These are phyloP conservation scores for Anthoptus insignis DNA, from an alignment of 2,888 invertebrate species.

Conservation along the genomic window DNA sequence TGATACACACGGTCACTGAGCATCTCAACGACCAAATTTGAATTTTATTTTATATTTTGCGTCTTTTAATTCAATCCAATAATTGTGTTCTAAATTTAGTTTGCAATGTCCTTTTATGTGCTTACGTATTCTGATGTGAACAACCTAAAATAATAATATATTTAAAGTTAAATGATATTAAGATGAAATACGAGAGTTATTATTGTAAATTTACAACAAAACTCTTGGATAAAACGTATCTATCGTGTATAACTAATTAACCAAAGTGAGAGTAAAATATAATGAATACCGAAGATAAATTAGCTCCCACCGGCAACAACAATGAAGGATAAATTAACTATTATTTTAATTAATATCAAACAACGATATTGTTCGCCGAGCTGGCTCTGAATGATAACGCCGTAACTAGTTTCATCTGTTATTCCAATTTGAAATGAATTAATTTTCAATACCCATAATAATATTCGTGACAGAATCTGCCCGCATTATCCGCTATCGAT, in stretches of 20 bases:
- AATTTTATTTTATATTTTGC: no score
- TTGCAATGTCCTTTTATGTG: no score
- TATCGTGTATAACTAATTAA: slow-evolving; percentile 5
- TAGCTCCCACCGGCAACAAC: slow-evolving; percentile 21
- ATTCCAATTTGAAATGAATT: slow-evolving; percentile 1
- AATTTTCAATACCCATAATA: slow-evolving; percentile 2
- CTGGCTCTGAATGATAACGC: slow-evolving; percentile 15
- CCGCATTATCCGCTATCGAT: slow-evolving; percentile 3
- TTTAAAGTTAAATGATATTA: no score
- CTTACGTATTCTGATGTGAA: no score
- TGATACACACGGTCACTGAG: no score
- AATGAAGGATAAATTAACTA: slow-evolving; percentile 28
- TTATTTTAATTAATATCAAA: slow-evolving; percentile 25
- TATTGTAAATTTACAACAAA: no score
- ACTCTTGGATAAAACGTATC: no score
- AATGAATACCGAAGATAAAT: slow-evolving; percentile 24
- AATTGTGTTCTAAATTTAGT: no score
- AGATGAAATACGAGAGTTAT: no score
- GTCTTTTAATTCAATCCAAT: no score
- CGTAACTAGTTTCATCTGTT: slow-evolving; percentile 1
- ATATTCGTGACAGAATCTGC: neutral
- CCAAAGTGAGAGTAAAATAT: slow-evolving; percentile 15
- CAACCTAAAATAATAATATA: no score
- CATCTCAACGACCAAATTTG: no score
- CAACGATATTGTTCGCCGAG: slow-evolving; percentile 5